Evolutionary conservation across 2,888 invertebrate species (phyloP).

Genomic region (Agrochola lychnidis): DNA sequence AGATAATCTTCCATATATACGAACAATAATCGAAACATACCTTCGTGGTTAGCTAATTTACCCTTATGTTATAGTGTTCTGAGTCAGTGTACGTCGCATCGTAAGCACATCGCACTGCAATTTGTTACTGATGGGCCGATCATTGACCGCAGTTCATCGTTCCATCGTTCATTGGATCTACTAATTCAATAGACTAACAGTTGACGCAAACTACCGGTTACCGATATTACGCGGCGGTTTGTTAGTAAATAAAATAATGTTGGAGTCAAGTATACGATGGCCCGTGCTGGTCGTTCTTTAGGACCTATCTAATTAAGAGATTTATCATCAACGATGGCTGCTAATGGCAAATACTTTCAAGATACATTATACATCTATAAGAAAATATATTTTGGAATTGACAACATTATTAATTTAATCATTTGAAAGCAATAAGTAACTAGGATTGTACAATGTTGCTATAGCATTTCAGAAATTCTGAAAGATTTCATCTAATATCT

Average conservation of each 20-base stretch:
- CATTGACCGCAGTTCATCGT: conserved; percentile 7
- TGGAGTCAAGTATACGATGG: neutral
- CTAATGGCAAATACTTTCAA: neutral
- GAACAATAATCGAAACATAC: neutral
- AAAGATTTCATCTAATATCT: neutral
- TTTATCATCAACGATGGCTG: neutral
- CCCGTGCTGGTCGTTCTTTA: too few species aligned
- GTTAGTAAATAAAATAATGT: conserved; percentile 27
- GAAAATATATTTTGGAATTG: neutral
- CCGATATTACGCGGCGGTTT: neutral
- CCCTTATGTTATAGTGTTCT: neutral
- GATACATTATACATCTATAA: neutral
- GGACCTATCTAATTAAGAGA: too few species aligned
- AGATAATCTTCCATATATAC: neutral
- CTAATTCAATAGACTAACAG: conserved; percentile 12
- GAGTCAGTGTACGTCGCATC: neutral
- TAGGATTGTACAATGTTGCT: too few species aligned
- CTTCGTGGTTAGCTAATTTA: neutral
- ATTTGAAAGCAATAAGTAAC: neutral
- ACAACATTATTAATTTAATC: neutral
- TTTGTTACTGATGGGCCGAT: neutral
- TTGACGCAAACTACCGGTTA: conserved; percentile 13
- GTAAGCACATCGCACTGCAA: neutral
- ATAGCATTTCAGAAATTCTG: neutral
- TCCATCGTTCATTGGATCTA: conserved; percentile 3